Conservation (phyloP, 2,113 vertebrate genomes). For the Cynocephalus volans region DNA sequence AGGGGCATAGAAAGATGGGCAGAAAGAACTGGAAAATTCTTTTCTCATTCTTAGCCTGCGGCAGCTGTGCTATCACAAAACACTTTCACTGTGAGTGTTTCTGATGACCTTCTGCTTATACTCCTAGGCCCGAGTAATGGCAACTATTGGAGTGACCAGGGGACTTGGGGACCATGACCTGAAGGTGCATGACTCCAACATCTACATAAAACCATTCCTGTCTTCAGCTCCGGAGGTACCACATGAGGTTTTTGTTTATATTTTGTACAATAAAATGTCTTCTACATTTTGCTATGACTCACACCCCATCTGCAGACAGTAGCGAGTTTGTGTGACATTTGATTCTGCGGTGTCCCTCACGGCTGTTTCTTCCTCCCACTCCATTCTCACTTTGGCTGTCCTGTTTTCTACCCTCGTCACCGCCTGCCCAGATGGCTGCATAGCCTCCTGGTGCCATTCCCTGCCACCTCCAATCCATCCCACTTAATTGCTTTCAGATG, state of each 20-base stretch:
- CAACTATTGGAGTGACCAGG: constrained; percentile 98
- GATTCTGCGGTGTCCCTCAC: rapidly evolving
- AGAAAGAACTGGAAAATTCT: neutral
- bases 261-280: neutral
- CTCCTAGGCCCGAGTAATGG: constrained; percentile 96
- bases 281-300: neutral
- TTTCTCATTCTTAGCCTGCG: rapidly evolving
- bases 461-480: rapidly evolving
- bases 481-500: rapidly evolving
- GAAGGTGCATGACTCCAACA: constrained; percentile 98
- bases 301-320: neutral
- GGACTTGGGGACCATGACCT: constrained; percentile 98
- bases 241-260: constrained; percentile 25
- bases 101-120: constrained; percentile 73
- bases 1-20: neutral
- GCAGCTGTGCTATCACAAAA: rapidly evolving
- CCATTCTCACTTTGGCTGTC: neutral
- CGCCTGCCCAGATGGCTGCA: neutral
- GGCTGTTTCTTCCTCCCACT: neutral
- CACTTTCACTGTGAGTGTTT: neutral
- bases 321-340: rapidly evolving
- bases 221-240: constrained; percentile 97
- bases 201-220: constrained; percentile 99
- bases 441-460: rapidly evolving
- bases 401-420: neutral